Base-by-base conservation (phyloP, 1,140 invertebrate genomes). In the Pissodes strobi region DNA sequence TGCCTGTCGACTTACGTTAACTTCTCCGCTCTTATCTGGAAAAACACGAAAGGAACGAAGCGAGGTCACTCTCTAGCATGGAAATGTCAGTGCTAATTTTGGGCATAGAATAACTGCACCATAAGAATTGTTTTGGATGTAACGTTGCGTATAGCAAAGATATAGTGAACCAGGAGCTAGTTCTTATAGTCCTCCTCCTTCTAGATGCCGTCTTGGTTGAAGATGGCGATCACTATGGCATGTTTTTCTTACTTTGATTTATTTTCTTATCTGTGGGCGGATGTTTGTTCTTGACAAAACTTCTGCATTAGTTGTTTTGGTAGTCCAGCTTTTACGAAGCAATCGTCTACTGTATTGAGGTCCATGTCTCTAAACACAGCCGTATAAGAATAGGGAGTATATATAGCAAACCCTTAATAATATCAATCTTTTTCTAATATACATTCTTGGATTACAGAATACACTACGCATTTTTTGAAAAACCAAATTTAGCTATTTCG, bases 1-100 rank as follows among this genome's bases (percentile, higher is more conserved):
- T 64, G 60, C 60, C 60, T 55, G 61, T 64, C 61, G 61, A 56
- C 56, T 64, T 48, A 25, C 61, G 61, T 64, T 64, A 64, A 64
- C 61, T 56, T 64, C 61, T 64, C 61, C 39, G 30, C 56, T 49
- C 61, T 64, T 64, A 64, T 64, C 61, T 64, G 52, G 51, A 56
- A 56, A 48, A 64, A 56, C 61, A 64, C 61, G 61, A 64, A 64
- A 64, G 39, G 51, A 56, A 55, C 52, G 39, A 39, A 37, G n/a
- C 61, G 51, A 64, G 61, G 61, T 55, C 61, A 56, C 61, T 64
- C 30, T 64, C 60, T 38, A 53, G 49, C 61, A 64, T 64, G 61
- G 51, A 64, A 64, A 64, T 64, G 61, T 64, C 61, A 64, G 13
- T 56, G 15, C 8, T 56, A 56, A 56, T 55, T 55, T 19, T 30